Base-by-base conservation (phyloP, 2,888 invertebrate genomes). In the Microctonus hyperodae region DNA sequence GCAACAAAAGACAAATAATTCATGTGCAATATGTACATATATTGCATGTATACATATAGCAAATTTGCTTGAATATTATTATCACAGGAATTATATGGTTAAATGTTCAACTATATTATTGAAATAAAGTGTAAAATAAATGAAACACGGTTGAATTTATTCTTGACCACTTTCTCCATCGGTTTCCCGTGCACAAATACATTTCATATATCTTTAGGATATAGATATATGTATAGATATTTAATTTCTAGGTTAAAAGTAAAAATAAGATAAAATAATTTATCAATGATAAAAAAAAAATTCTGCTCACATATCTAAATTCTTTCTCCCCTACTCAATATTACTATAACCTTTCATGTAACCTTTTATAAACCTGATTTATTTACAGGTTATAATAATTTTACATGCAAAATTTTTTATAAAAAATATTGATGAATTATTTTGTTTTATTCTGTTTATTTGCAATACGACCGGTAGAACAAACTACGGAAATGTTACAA, bases 131-230 rank as follows among this genome's bases (percentile, higher is more conserved):
- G 44, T 25, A 28, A 53, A 28, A 53, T 13, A 25, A 25, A 25
- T 53, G 6, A 13, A 53, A n/a, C n/a, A 28, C n/a, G 25, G 53
- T 53, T 53, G 13, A 53, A 53, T 53, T 10, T 53, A 23, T 25
- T n/a, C 6, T 13, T 5, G 28, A 7, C 2, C 22, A 53, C 53
- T 53, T 53, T 53, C 53, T 53, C 53, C 53, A 28, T n/a, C n/a
- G 53, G 11, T 53, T 28, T 53, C 25, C 11, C 25, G 5, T 4
- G 25, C n/a, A 11, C 7, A 53, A n/a, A 53, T 6, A 6, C 53
- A 25, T 25, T n/a, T 53, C 53, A 25, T 51, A n/a, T 51, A 13
- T 53, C 53, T 53, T 25, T n/a, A 25, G n/a, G 13, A 53, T 53
- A 13, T 13, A 28, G 25, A 10, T 22, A 2, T 10, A 9, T 25